Conservation (phyloP, 1,140 invertebrate species). For the Yoshiicerus persimilis region DNA sequence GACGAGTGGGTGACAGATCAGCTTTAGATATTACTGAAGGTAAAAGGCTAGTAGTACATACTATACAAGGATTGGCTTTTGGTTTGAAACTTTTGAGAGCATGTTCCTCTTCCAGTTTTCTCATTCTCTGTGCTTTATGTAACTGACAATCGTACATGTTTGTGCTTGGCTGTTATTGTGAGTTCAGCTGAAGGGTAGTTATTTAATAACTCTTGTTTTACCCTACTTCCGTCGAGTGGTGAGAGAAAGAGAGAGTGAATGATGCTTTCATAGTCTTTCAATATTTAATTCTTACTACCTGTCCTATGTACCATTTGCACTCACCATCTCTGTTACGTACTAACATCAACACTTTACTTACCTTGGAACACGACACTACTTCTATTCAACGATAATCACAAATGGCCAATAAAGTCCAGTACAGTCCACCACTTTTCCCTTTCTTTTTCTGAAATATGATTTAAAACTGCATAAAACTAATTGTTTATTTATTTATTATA, state of each 20-base stretch:
- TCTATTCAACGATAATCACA: background rate
- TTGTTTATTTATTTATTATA: no score
- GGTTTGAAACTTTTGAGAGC: background rate
- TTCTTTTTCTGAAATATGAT: no score
- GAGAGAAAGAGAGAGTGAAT: background rate
- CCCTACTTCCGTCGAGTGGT: background rate
- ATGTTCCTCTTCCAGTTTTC: constrained; percentile 1
- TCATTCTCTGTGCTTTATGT: background rate
- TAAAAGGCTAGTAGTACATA: constrained; percentile 43
- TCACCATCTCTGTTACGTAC: background rate
- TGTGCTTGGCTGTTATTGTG: constrained; percentile 17
- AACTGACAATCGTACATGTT: background rate
- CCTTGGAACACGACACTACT: background rate
- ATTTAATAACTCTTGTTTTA: background rate
- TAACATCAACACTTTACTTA: background rate
- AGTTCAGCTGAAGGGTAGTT: background rate
- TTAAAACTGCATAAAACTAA: no score
- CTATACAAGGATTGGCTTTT: background rate
- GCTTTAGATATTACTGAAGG: constrained; percentile 64
- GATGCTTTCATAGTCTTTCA: background rate
- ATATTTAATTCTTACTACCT: background rate
- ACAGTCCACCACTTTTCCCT: no score
- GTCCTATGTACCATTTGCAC: background rate
- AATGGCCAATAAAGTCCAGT: no score
- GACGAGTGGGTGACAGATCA: constrained; percentile 63